phyloP scores from a whole-genome alignment of 2,113 vertebrate species.

The Gymnorhina tibicen region DNA sequence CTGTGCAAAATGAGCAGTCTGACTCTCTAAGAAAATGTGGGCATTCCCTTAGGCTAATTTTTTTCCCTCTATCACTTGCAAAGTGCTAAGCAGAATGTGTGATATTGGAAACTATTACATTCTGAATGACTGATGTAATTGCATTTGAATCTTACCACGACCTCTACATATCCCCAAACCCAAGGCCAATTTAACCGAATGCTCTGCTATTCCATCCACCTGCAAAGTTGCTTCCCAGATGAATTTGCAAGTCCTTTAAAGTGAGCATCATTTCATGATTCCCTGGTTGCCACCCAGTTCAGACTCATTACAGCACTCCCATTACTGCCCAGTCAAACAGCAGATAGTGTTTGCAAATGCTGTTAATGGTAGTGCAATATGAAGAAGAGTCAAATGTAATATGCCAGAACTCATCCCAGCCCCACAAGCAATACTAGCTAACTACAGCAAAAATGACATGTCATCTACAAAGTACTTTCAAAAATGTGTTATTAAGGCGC shows the following conservation, averaged over 20 bases:
- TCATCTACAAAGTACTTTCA: not conserved
- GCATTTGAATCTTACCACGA: not conserved
- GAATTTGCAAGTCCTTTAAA: not conserved
- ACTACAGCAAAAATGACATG: not conserved
- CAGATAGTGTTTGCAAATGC: not conserved
- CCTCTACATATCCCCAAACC: not conserved
- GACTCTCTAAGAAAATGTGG: not conserved
- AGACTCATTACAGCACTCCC: not conserved
- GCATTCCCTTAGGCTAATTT: not conserved
- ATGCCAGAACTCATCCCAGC: not conserved
- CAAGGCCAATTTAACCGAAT: not conserved
- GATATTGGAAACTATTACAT: not conserved
- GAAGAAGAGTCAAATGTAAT: not conserved
- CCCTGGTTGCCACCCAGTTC: not conserved
- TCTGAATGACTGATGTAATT: not conserved
- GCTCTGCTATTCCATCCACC: not conserved
- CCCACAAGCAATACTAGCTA: not conserved
- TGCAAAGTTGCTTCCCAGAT: not conserved
- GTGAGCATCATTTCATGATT: not conserved
- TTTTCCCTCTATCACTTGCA: not conserved
- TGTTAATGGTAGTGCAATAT: not conserved
- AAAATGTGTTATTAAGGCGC: not conserved
- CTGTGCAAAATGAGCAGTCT: not conserved
- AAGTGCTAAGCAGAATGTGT: not conserved
- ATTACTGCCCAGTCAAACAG: not conserved